phyloP scores from a whole-genome alignment of 2,888 invertebrate genomes.

The Fragum whitleyi region DNA sequence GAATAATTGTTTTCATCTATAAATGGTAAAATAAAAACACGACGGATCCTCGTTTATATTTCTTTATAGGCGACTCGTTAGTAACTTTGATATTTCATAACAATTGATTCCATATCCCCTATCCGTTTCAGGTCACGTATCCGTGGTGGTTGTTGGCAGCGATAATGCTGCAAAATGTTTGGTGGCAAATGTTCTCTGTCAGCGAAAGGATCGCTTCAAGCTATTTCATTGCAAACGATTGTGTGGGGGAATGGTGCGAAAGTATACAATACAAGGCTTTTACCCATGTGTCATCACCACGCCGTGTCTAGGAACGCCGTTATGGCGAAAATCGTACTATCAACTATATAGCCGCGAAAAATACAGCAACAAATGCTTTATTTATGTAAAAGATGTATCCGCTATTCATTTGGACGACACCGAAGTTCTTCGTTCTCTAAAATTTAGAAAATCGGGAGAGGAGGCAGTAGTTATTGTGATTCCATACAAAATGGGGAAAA shows the following conservation, averaged over 20 bases:
- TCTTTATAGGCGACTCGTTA: too few species aligned
- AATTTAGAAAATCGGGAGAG: not conserved
- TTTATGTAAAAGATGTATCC: conserved; percentile 15
- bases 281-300: not conserved
- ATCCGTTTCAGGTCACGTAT: too few species aligned
- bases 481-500: not conserved
- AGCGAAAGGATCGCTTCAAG: not conserved
- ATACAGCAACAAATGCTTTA: not conserved
- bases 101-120: too few species aligned
- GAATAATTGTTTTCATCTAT: too few species aligned
- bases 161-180: not conserved
- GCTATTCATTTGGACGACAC: not conserved
- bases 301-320: not conserved
- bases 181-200: conserved; percentile 6
- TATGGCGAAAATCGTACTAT: not conserved
- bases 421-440: not conserved
- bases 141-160: not conserved
- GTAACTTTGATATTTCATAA: too few species aligned
- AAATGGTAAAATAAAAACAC: too few species aligned
- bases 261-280: not conserved
- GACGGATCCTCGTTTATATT: too few species aligned
- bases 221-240: not conserved
- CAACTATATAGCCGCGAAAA: not conserved
- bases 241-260: not conserved
- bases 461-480: not conserved